These are phyloP conservation scores for Struthio camelus DNA, from an alignment of 2,113 vertebrate species.

Conservation along the genomic window DNA sequence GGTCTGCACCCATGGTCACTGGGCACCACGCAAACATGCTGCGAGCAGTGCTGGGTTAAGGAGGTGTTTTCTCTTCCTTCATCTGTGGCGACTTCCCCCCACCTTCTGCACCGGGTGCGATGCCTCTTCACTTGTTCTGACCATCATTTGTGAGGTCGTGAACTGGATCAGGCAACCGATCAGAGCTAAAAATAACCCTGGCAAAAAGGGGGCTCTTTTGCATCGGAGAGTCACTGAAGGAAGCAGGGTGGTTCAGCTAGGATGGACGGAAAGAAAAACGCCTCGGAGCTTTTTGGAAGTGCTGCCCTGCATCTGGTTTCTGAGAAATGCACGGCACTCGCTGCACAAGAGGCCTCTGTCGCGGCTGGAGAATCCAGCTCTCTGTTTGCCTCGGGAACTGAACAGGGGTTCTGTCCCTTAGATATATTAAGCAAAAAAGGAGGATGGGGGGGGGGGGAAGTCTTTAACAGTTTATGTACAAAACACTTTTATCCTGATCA, in stretches of 20 bases:
- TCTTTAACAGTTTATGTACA: not conserved
- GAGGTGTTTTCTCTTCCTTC: not conserved
- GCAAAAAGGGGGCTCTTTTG: not conserved
- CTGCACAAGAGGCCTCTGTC: conserved; percentile 43
- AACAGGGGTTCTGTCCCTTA: not conserved
- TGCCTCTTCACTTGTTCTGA: rapidly evolving
- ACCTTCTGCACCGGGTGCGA: rapidly evolving
- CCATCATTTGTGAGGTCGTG: not conserved
- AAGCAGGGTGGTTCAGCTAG: not conserved
- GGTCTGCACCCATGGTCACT: rapidly evolving
- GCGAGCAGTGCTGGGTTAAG: too few relatives aligned
- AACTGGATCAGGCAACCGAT: rapidly evolving
- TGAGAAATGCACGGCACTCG: not conserved
- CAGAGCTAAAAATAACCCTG: not conserved
- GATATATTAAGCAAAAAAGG: not conserved
- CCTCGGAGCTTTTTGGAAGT: not conserved
- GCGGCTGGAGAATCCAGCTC: not conserved
- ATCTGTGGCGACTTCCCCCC: rapidly evolving
- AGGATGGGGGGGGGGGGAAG: not conserved
- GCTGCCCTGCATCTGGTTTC: not conserved
- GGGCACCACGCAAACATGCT: not conserved
- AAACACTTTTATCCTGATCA: conserved; percentile 21
- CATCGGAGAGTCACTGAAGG: rapidly evolving
- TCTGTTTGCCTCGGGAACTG: conserved; percentile 25
- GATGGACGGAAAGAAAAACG: rapidly evolving